Percentiles rank a stretch among this genome's conserved stretches.
These are phyloP conservation scores for Mesoligia furuncula DNA, from an alignment of 2,888 invertebrate genomes.

Conservation along the genomic window DNA sequence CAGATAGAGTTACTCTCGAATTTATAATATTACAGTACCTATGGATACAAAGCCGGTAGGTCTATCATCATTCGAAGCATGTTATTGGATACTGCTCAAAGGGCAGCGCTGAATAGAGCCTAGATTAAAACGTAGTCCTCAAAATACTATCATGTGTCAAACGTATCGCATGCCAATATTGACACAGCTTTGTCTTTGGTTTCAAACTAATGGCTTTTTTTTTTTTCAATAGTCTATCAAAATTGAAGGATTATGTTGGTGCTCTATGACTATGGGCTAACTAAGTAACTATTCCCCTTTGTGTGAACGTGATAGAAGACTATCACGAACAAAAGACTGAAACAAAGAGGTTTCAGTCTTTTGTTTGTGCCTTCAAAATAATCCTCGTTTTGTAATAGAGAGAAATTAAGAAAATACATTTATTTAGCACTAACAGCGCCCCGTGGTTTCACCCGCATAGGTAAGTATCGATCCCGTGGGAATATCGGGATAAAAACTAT, in stretches of 20 bases:
- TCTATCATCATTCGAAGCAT: constrained; percentile 28
- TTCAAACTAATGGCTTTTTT: neutral
- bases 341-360: neutral
- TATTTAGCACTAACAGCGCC: neutral
- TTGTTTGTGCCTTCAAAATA: neutral
- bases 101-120: constrained; percentile 12
- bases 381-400: neutral
- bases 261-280: neutral
- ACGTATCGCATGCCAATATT: neutral
- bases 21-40: too few relatives aligned
- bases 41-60: neutral
- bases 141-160: constrained; percentile 15
- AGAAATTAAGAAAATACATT: neutral
- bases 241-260: neutral
- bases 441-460: too few relatives aligned
- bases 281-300: neutral
- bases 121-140: constrained; percentile 16
- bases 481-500: too few relatives aligned
- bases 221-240: neutral
- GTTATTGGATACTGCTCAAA: constrained; percentile 35
- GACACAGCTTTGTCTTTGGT: constrained; percentile 16
- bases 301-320: neutral
- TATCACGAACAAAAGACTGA: too few relatives aligned
- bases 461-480: too few relatives aligned
- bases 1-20: too few relatives aligned